Evolutionary conservation across 1,140 invertebrate genomes (phyloP).

Genomic region (Solen grandis): DNA sequence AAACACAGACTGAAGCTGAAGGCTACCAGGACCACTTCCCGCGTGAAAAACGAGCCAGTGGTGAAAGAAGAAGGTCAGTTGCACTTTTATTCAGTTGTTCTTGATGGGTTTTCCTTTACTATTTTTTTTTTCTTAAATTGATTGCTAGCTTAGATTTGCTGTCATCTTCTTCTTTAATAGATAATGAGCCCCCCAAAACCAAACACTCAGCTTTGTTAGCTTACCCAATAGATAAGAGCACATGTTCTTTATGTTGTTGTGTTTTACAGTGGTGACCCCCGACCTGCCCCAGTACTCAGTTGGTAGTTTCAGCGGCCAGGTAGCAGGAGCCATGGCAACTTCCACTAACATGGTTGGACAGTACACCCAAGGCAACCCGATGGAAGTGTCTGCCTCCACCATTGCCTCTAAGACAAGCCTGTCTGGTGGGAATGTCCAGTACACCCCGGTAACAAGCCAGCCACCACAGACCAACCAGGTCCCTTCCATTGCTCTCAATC

Average conservation of each 20-base stretch:
- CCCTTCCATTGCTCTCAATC: slow-evolving; percentile 8
- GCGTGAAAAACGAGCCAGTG: not conserved
- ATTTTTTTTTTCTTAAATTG: not conserved
- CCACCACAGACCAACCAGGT: not conserved
- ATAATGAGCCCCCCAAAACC: not conserved
- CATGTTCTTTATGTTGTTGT: too few species aligned
- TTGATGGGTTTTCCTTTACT: not conserved
- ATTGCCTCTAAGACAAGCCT: slow-evolving; percentile 9
- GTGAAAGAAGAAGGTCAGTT: slow-evolving; percentile 40
- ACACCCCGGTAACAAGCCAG: not conserved
- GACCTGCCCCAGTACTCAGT: slow-evolving; percentile 20
- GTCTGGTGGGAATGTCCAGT: slow-evolving; percentile 42
- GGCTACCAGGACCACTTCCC: slow-evolving; percentile 53
- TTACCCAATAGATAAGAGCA: too few species aligned
- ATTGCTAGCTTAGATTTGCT: not conserved
- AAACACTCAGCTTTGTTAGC: not conserved
- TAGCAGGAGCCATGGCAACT: not conserved
- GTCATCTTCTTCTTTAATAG: not conserved
- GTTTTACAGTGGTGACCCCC: slow-evolving; percentile 22
- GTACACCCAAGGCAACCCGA: not conserved
- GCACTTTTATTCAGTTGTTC: not conserved
- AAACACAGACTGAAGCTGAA: slow-evolving; percentile 68
- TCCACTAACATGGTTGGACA: not conserved
- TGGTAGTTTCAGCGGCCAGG: slow-evolving; percentile 8
- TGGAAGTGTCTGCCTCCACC: not conserved